Conservation (phyloP, 2,888 invertebrate genomes). For the Dione vanillae region DNA sequence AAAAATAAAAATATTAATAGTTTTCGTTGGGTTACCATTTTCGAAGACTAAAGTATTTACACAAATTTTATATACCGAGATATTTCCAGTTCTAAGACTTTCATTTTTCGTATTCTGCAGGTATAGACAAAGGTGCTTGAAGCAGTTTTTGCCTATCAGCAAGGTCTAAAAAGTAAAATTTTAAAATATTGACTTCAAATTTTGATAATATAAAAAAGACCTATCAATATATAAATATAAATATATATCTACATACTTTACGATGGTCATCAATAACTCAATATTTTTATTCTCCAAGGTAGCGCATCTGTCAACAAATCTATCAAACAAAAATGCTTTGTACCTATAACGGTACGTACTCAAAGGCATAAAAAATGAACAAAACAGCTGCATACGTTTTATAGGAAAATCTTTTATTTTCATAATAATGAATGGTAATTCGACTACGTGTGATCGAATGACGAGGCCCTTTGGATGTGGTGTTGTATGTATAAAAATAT, state of each 20-base stretch:
- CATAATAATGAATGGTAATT: slow-evolving; percentile 61
- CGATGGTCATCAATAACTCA: slow-evolving; percentile 38
- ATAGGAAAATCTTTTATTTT: slow-evolving; percentile 70
- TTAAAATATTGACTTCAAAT: too few species aligned
- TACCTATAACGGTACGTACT: slow-evolving; percentile 67
- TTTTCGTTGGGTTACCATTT: too few species aligned
- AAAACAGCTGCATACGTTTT: slow-evolving; percentile 75
- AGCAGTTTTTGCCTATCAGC: too few species aligned
- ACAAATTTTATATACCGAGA: too few species aligned
- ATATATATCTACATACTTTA: not conserved
- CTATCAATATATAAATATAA: too few species aligned
- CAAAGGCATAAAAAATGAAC: slow-evolving; percentile 73
- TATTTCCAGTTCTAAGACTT: too few species aligned
- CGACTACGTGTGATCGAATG: slow-evolving; percentile 52
- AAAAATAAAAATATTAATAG: too few species aligned
- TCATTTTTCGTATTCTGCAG: too few species aligned
- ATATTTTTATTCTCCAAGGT: slow-evolving; percentile 41
- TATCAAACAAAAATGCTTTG: slow-evolving; percentile 57
- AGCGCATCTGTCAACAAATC: slow-evolving; percentile 52
- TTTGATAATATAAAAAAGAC: too few species aligned
- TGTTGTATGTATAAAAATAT: slow-evolving; percentile 48
- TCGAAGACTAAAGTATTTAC: too few species aligned
- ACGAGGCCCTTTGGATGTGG: slow-evolving; percentile 46
- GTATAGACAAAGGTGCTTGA: too few species aligned
- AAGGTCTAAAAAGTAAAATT: too few species aligned